phyloP scores from a whole-genome alignment of 2,797 vertebrate species.

The Sebastes minor region DNA sequence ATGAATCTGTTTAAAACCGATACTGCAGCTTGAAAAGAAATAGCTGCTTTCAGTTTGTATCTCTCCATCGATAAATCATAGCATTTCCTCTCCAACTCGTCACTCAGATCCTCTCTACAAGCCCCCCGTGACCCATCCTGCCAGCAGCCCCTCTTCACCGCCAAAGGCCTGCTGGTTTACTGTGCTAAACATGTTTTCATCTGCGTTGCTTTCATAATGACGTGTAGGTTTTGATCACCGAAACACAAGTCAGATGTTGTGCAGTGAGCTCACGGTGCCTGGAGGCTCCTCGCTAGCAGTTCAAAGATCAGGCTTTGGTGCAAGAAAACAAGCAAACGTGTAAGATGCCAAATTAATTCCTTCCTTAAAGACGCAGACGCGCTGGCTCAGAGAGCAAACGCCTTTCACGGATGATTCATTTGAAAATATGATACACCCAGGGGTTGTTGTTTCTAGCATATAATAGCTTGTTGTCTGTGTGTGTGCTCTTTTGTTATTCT shows the following conservation, averaged over 20 bases:
- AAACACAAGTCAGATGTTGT: constrained; percentile 80
- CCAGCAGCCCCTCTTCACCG: constrained; percentile 51
- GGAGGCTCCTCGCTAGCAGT: constrained; percentile 77
- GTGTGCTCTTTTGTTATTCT: neutral
- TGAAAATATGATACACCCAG: constrained; percentile 31
- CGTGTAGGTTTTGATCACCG: constrained; percentile 74
- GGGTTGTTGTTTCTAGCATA: constrained; percentile 23
- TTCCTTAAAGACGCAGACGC: constrained; percentile 74
- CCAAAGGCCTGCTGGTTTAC: constrained; percentile 58
- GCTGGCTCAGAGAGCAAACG: constrained; percentile 38
- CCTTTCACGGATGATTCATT: constrained; percentile 38
- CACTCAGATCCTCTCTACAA: constrained; percentile 38
- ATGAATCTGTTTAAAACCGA: constrained; percentile 38
- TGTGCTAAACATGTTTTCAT: constrained; percentile 76
- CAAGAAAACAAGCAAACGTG: constrained; percentile 80
- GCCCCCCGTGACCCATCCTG: neutral
- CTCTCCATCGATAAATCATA: constrained; percentile 24
- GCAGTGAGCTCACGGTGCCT: constrained; percentile 80
- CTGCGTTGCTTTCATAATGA: constrained; percentile 76
- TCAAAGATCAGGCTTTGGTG: constrained; percentile 81
- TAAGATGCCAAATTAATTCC: constrained; percentile 79
- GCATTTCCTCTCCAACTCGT: constrained; percentile 21
- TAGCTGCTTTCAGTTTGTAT: constrained; percentile 26
- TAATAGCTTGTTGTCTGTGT: constrained; percentile 29
- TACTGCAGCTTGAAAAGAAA: constrained; percentile 26